Conservation (phyloP, 2,113 vertebrate species). For the Apteryx owenii region DNA sequence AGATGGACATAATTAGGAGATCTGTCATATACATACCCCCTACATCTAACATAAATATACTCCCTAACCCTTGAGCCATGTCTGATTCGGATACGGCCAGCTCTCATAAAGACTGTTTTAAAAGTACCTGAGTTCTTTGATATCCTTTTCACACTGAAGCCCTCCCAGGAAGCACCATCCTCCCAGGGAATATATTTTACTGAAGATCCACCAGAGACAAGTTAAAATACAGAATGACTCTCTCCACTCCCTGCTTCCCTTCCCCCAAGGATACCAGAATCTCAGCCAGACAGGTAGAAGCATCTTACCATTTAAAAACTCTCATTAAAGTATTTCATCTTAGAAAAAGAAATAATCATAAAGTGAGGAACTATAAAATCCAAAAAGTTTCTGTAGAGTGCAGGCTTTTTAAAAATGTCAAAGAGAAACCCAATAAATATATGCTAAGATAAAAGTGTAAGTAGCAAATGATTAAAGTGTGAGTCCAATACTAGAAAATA, state of each 20-base stretch:
- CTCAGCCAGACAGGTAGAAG: background rate
- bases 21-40: rapidly evolving
- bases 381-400: background rate
- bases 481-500: background rate
- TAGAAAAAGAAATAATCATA: background rate
- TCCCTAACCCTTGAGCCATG: background rate
- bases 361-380: background rate
- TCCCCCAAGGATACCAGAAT: background rate
- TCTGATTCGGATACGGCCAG: rapidly evolving
- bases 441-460: background rate
- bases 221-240: rapidly evolving
- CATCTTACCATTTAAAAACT: background rate
- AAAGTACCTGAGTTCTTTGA: rapidly evolving
- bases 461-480: background rate
- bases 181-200: rapidly evolving
- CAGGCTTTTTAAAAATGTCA: background rate
- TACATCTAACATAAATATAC: background rate
- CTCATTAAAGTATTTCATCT: background rate
- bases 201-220: rapidly evolving
- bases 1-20: background rate
- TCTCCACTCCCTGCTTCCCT: background rate
- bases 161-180: background rate
- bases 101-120: rapidly evolving
- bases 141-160: background rate
- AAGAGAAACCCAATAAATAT: background rate